These are phyloP conservation scores for Nephrotoma guestfalica DNA, from an alignment of 2,888 invertebrate species.

Conservation along the genomic window DNA sequence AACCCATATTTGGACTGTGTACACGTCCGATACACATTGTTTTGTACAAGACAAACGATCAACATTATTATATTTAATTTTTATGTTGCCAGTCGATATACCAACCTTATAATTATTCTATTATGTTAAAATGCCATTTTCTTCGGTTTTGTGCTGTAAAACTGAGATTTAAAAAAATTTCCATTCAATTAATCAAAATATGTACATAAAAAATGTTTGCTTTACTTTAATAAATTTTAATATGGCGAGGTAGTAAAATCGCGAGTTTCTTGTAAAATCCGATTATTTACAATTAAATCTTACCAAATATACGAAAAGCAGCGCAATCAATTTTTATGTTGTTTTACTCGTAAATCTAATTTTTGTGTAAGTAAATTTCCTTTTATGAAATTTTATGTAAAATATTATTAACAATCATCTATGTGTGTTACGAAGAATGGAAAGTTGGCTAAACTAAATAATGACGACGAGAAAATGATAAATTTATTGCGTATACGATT, in stretches of 20 bases:
- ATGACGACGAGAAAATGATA: background rate
- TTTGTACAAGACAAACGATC: background rate
- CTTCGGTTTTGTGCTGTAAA: background rate
- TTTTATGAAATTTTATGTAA: background rate
- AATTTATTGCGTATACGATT: background rate
- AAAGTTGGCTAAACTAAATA: background rate
- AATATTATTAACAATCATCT: background rate
- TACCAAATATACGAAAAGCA: background rate
- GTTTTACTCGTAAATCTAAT: background rate
- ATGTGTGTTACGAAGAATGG: background rate
- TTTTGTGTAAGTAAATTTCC: background rate
- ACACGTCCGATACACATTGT: background rate
- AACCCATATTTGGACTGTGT: background rate
- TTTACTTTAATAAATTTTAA: background rate
- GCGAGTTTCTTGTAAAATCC: background rate
- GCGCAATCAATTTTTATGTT: background rate
- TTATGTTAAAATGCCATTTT: background rate
- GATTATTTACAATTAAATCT: background rate
- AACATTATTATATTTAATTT: background rate
- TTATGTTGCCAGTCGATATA: background rate
- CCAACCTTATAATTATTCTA: background rate
- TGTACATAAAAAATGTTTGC: background rate
- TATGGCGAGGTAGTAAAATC: background rate
- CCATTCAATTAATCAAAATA: background rate
- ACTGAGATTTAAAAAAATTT: background rate